Conservation (phyloP, 2,113 vertebrate species). For the Hippocampus comes region DNA sequence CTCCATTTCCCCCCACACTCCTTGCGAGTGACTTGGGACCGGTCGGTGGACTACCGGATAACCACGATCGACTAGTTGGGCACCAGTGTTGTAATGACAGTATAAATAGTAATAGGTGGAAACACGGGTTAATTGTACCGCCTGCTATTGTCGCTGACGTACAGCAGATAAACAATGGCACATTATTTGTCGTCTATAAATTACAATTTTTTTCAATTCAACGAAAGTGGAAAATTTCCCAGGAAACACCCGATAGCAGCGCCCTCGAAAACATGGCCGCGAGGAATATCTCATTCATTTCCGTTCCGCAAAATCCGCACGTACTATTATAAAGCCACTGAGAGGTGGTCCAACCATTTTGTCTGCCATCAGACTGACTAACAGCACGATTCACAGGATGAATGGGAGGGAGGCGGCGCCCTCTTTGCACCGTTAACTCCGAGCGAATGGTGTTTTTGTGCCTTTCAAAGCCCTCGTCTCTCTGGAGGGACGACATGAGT, state of each 20-base stretch:
- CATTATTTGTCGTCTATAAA: neutral
- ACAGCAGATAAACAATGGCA: neutral
- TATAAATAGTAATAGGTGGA: too few relatives aligned
- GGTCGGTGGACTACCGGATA: too few relatives aligned
- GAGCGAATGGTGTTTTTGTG: conserved; percentile 12
- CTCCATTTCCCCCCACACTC: too few relatives aligned
- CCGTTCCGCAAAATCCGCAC: neutral
- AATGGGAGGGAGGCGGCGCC: conserved; percentile 7
- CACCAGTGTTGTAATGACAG: too few relatives aligned
- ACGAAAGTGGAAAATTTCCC: neutral
- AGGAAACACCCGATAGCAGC: too few relatives aligned
- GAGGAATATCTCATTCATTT: neutral
- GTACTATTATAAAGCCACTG: neutral
- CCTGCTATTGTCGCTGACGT: too few relatives aligned
- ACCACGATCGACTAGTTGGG: too few relatives aligned
- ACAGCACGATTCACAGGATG: conserved; percentile 8
- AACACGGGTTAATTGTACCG: too few relatives aligned
- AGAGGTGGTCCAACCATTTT: neutral
- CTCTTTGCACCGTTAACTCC: conserved; percentile 11
- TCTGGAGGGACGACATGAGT: conserved; percentile 39
- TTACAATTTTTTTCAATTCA: neutral
- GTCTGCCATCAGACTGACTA: conserved; percentile 9
- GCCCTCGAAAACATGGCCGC: neutral
- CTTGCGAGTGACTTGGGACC: too few relatives aligned
- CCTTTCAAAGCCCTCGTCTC: conserved; percentile 35